A percentile compares a stretch with the other conserved stretches of the same genome.
Evolutionary conservation across 1,140 invertebrate species (phyloP).

Genomic region (Galleria mellonella): DNA sequence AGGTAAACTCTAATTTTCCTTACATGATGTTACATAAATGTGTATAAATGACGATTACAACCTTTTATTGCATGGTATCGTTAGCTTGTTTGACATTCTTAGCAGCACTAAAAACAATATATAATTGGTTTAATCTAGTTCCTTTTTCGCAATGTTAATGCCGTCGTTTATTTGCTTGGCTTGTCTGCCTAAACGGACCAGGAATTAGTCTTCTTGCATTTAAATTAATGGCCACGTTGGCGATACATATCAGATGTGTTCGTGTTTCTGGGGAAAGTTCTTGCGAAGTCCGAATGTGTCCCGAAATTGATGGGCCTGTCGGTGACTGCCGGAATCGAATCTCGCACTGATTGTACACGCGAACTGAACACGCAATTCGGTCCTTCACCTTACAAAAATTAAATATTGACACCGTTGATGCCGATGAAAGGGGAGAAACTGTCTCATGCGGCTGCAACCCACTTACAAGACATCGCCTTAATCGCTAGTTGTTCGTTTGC

Average conservation of each 20-base stretch:
- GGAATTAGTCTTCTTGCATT: no score
- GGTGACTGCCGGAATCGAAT: constrained; percentile 43
- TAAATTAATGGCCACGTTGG: neutral
- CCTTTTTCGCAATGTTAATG: no score
- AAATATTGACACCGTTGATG: constrained; percentile 16
- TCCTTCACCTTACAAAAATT: constrained; percentile 35
- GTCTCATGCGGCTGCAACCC: constrained; percentile 13
- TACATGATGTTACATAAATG: no score
- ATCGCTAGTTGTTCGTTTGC: constrained; percentile 10
- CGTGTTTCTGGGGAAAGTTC: constrained; percentile 61
- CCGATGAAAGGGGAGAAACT: constrained; percentile 21
- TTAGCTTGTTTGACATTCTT: no score
- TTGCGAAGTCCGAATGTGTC: constrained; percentile 46
- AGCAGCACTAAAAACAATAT: no score
- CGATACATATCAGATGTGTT: constrained; percentile 47
- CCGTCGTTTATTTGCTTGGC: no score
- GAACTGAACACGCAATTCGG: constrained; percentile 30
- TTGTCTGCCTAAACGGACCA: no score
- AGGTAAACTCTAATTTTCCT: no score
- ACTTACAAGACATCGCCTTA: constrained; percentile 21
- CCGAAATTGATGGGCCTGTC: constrained; percentile 53
- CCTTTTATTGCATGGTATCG: no score
- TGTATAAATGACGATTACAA: no score
- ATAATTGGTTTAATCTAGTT: no score
- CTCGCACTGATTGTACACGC: constrained; percentile 39